Base-by-base conservation (phyloP, 2,797 vertebrate species). In the Esox lucius region DNA sequence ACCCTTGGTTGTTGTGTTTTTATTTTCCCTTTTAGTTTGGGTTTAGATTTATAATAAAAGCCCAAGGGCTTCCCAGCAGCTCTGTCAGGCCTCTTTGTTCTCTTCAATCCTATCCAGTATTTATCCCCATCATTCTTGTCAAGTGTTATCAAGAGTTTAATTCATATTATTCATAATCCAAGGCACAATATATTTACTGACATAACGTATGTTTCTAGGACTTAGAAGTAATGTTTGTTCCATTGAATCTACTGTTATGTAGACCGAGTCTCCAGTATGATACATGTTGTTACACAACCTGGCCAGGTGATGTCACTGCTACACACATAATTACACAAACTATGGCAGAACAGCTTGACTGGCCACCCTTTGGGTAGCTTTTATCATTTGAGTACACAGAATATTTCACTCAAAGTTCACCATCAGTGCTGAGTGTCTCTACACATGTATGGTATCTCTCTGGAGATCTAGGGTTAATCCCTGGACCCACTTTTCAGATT, bases 291-390 rank as follows among this genome's bases (percentile, higher is more conserved):
- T 64, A 9, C 5, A 33, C 62, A 33, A 16, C 69, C 81, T 75
- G 9, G 69, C 70, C 75, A 85, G 75, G n/a, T 51, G 71, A 72
- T 71, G 75, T 68, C 64, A 12, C 61, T 70, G 65, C 31, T 51
- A 15, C 56, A 70, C 74, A 70, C 13, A 24, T 61, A 78, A 70
- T 59, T 5, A 31, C 48, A 59, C 19, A 65, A 31, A 35, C n/a
- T 81, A 31, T 56, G 24, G 66, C 61, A 67, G 15, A 31, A 69
- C 33, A 9, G 28, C 68, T 77, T 48, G 56, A 53, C 0, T 0
- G 64, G 68, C 4, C 26, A 22, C 24, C 8, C n/a, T 12, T 5
- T 22, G n/a, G 56, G 56, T 59, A 8, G 22, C n/a, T 13, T 22
- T 2, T 59, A 22, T 24, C 22, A 24, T 59, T 59, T 59, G 11